Evolutionary conservation across 2,888 invertebrate genomes (phyloP).

Genomic region (Boloria selene): DNA sequence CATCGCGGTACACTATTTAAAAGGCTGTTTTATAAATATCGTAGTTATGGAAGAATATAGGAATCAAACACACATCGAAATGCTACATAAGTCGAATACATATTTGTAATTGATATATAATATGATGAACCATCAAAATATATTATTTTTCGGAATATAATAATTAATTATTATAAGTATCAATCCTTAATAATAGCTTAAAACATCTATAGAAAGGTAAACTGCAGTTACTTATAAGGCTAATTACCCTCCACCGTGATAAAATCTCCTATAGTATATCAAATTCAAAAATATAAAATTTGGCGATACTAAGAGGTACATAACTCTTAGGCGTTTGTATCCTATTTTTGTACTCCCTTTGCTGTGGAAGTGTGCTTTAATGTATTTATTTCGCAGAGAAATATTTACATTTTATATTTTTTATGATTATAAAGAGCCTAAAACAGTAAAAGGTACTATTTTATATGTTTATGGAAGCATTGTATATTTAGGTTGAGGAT

Average conservation of each 20-base stretch:
- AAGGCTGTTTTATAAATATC: constrained; percentile 27
- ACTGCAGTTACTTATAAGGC: constrained; percentile 17
- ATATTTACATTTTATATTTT: too few relatives aligned
- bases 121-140: constrained; percentile 28
- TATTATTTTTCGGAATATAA: constrained; percentile 27
- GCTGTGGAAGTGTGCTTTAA: too few relatives aligned
- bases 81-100: constrained; percentile 28
- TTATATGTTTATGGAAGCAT: too few relatives aligned
- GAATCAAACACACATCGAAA: constrained; percentile 32
- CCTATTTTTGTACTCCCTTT: too few relatives aligned
- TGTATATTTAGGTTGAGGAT: too few relatives aligned
- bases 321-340: too few relatives aligned
- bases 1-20: constrained; percentile 21
- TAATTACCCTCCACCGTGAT: constrained; percentile 26
- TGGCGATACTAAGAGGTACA: too few relatives aligned
- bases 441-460: too few relatives aligned
- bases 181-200: constrained; percentile 7
- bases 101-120: constrained; percentile 22
- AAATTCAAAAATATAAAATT: not conserved
- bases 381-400: too few relatives aligned
- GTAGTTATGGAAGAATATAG: constrained; percentile 32
- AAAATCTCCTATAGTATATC: not conserved
- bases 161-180: constrained; percentile 16
- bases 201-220: constrained; percentile 20
- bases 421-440: too few relatives aligned